These are phyloP conservation scores for Brachionichthys hirsutus DNA, from an alignment of 2,113 vertebrate genomes.

Conservation along the genomic window DNA sequence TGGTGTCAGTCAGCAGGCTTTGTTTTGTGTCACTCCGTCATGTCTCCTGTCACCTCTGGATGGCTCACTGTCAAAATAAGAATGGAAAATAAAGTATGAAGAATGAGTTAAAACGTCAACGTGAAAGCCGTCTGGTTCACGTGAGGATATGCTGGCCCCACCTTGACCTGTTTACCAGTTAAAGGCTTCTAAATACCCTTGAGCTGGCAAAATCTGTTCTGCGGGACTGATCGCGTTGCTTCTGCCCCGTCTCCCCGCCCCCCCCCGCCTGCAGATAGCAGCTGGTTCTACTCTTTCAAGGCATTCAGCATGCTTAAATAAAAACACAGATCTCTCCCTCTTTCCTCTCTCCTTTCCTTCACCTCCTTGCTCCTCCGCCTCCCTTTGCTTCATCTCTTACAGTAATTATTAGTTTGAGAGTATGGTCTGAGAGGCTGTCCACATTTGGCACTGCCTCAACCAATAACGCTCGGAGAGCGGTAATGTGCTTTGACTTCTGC, in stretches of 20 bases:
- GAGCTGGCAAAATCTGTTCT: slow-evolving; percentile 37
- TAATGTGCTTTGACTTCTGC: slow-evolving; percentile 73
- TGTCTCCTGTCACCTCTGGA: slow-evolving; percentile 1
- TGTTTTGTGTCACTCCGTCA: not conserved
- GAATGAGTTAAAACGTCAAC: not conserved
- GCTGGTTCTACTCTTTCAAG: slow-evolving; percentile 72
- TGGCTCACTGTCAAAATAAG: not conserved
- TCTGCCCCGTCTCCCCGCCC: slow-evolving; percentile 22
- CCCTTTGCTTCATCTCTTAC: slow-evolving; percentile 51
- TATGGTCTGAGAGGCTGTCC: slow-evolving; percentile 54
- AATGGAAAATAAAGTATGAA: not conserved
- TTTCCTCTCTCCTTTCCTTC: slow-evolving; percentile 41
- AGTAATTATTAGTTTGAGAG: slow-evolving; percentile 75
- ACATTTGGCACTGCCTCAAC: slow-evolving; percentile 61
- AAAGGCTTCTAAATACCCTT: slow-evolving; percentile 24
- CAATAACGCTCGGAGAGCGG: slow-evolving; percentile 47
- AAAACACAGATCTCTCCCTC: slow-evolving; percentile 64
- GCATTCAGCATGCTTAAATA: slow-evolving; percentile 60
- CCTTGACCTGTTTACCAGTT: slow-evolving; percentile 52
- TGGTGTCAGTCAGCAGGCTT: not conserved
- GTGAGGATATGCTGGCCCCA: slow-evolving; percentile 46
- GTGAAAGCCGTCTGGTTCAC: slow-evolving; percentile 32
- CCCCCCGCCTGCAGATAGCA: slow-evolving; percentile 61
- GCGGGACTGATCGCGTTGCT: slow-evolving; percentile 21
- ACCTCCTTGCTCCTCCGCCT: slow-evolving; percentile 45